Evolutionary conservation across 2,113 vertebrate genomes (phyloP), one percentile per base, ranked within the genome.

Genomic region (Nibea albiflora): DNA sequence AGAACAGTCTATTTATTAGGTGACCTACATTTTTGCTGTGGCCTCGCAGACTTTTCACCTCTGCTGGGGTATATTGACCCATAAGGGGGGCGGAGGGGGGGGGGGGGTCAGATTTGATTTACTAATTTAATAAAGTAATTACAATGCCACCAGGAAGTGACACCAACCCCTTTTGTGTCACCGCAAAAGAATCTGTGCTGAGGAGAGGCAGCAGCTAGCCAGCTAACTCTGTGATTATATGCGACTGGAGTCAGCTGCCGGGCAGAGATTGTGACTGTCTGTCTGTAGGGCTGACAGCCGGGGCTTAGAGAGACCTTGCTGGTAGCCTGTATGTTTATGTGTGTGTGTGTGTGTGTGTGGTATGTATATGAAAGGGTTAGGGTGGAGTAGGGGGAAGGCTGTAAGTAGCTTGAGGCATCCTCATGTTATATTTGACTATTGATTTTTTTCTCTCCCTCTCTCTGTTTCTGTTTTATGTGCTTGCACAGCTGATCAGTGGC

Each of bases 201-300:
- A 80, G 79, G 49, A 83, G 75, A 73, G 78, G 61, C 70, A 82
- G 73, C 87, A 83, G 77, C 87, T 79, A 74, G 84, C 68, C 67
- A 50, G 76, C 78, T 85, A 81, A 75, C 73, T 73, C 75, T 77
- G 56, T 88, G 85, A 83, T 86, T 87, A 65, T 79, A 76, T 76
- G 85, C 12, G 75, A 86, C 74, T 70, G 71, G 87, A 92, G 90
- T 92, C 91, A 92, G 93, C 92, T 93, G 90, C 84, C 78, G 89
- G 91, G 80, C 78, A 90, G 85, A 90, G 83, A 85, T 89, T 89
- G 87, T 72, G 78, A 81, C 81, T 84, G 83, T 76, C 83, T 87
- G 81, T 85, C 84, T 90, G 81, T 85, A 56, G 52, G 84, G 53
- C 82, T 79, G 86, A 89, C 89, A 92, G 87, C 88, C 87, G 80